Conservation (phyloP, 2,113 vertebrate genomes). For the Phoxinus phoxinus region DNA sequence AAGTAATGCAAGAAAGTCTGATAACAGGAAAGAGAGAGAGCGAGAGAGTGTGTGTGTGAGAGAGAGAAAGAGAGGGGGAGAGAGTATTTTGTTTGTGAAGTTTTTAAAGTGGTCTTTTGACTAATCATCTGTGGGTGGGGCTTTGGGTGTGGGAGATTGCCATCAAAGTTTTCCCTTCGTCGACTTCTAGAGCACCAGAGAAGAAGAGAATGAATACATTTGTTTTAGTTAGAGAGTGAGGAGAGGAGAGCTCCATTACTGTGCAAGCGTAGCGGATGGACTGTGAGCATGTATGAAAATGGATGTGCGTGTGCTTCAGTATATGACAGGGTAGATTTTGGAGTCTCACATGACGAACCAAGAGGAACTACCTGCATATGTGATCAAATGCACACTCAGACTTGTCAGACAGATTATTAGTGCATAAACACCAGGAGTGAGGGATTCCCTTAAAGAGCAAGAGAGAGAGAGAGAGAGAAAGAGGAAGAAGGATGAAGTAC, state of each 20-base stretch:
- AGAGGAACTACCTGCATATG: not conserved
- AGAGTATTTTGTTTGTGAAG: not conserved
- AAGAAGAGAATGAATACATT: conserved; percentile 2
- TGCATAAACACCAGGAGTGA: conserved; percentile 5
- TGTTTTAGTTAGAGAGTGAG: not conserved
- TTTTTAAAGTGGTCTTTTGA: conserved; percentile 21
- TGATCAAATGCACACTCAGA: conserved; percentile 29
- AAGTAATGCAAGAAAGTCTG: not conserved
- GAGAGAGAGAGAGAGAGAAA: conserved; percentile 12
- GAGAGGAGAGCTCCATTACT: not conserved
- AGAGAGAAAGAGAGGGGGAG: no score
- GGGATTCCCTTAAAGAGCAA: conserved; percentile 27
- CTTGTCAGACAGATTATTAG: conserved; percentile 25
- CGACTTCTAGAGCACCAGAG: conserved; percentile 17
- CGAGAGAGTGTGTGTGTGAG: not conserved
- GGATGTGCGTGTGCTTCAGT: conserved; percentile 23
- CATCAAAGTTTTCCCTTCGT: not conserved
- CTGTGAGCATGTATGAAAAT: not conserved
- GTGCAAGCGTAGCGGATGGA: not conserved
- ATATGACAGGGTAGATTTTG: not conserved
- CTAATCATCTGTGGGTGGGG: conserved; percentile 28
- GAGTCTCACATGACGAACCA: not conserved
- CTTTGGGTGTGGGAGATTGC: conserved; percentile 25
- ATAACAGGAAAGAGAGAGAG: conserved; percentile 21
- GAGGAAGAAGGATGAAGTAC: conserved; percentile 63